Evolutionary conservation across 2,113 vertebrate species (phyloP).

Genomic region (Larimichthys polyactis): DNA sequence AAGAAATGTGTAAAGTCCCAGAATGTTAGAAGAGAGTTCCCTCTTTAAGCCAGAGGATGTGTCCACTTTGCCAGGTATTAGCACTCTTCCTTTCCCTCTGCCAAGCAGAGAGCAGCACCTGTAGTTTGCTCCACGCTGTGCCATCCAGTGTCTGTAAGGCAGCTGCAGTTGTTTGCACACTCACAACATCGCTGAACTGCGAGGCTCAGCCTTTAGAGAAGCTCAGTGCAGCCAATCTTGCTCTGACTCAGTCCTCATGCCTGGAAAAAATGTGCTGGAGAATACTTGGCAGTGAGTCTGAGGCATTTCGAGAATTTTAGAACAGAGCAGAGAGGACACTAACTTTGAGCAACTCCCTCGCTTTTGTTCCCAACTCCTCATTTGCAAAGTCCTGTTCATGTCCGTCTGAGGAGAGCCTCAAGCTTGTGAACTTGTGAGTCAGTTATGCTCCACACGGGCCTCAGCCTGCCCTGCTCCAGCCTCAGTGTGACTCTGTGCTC

Average conservation of each 20-base stretch:
- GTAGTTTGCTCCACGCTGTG: slow-evolving; percentile 63
- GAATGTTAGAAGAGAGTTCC: slow-evolving; percentile 56
- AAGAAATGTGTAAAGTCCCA: slow-evolving; percentile 71
- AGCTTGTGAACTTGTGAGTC: slow-evolving; percentile 77
- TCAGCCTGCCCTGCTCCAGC: slow-evolving; percentile 72
- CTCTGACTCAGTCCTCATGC: slow-evolving; percentile 69
- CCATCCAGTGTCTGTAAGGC: slow-evolving; percentile 75
- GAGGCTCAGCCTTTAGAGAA: slow-evolving; percentile 49
- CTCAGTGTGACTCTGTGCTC: slow-evolving; percentile 60
- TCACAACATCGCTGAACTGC: slow-evolving; percentile 47
- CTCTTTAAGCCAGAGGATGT: slow-evolving; percentile 62
- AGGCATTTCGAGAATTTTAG: slow-evolving; percentile 79
- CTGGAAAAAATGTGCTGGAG: slow-evolving; percentile 74
- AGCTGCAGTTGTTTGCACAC: slow-evolving; percentile 64
- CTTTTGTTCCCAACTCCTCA: slow-evolving; percentile 52
- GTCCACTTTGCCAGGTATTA: slow-evolving; percentile 66
- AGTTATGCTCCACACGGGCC: slow-evolving; percentile 74
- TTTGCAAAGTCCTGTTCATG: slow-evolving; percentile 67
- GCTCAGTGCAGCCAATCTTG: slow-evolving; percentile 58
- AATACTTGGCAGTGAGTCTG: slow-evolving; percentile 75
- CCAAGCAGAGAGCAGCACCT: slow-evolving; percentile 73
- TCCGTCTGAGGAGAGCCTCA: slow-evolving; percentile 78
- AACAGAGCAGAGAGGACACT: slow-evolving; percentile 60
- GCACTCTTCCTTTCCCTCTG: slow-evolving; percentile 60
- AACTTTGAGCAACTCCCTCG: slow-evolving; percentile 49